Percentiles rank a stretch among this genome's conserved stretches.
phyloP scores from a whole-genome alignment of 2,888 invertebrate species.

The Metopia argyrocephala region DNA sequence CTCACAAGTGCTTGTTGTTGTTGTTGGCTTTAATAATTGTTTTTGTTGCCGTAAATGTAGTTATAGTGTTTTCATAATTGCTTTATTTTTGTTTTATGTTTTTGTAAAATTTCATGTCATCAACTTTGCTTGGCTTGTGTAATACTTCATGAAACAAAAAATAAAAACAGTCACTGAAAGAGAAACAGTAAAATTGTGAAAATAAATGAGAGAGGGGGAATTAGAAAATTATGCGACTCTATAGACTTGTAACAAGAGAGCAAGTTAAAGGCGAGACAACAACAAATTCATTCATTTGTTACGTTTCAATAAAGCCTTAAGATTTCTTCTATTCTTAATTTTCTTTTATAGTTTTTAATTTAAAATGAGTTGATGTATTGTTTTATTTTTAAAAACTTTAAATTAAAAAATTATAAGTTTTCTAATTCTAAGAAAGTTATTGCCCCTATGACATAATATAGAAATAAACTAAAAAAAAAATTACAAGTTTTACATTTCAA shows the following conservation, averaged over 20 bases:
- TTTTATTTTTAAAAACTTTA: background rate
- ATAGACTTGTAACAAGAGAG: background rate
- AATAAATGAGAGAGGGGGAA: background rate
- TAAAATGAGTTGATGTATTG: background rate
- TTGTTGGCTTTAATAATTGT: background rate
- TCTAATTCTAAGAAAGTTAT: no score
- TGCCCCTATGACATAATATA: background rate
- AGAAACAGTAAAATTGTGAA: background rate
- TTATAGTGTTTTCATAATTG: conserved; percentile 4
- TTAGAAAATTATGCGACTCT: background rate
- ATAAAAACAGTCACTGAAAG: background rate
- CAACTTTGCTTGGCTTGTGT: conserved; percentile 25
- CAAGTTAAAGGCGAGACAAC: background rate
- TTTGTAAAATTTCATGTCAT: conserved; percentile 43
- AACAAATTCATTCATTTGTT: conserved; percentile 18
- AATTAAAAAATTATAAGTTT: background rate
- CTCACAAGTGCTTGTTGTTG: background rate
- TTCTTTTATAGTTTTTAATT: background rate
- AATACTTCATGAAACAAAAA: conserved; percentile 9
- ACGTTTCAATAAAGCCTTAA: background rate
- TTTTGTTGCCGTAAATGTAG: background rate
- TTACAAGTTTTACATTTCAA: background rate
- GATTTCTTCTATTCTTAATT: background rate
- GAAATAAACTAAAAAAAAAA: background rate
- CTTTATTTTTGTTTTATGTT: background rate